Evolutionary conservation across 92 coral and sea anemone species (phyloP).

Genomic region (Palythoa grandis): DNA sequence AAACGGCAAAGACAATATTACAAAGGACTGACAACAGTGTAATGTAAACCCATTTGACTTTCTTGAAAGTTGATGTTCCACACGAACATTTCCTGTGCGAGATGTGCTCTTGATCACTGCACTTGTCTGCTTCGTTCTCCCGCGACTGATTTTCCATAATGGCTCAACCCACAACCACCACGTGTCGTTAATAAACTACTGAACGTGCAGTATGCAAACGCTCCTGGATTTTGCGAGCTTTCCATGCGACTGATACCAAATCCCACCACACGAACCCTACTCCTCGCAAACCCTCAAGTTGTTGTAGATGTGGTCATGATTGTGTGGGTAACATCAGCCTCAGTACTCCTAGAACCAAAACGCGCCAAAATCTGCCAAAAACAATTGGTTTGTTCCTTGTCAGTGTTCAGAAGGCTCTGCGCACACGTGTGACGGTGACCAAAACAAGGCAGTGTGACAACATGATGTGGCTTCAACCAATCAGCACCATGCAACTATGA

Average conservation of each 20-base stretch:
- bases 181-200: conserved; percentile 33
- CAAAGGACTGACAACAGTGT: conserved; percentile 68
- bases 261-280: conserved; percentile 10
- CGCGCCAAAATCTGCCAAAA: conserved; percentile 91
- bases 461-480: conserved; percentile 62
- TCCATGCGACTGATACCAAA: conserved; percentile 66
- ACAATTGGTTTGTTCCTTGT: conserved; percentile 79
- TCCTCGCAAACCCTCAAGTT: conserved; percentile 45
- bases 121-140: conserved; percentile 30
- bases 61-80: conserved; percentile 52
- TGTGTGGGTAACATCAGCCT: conserved; percentile 61
- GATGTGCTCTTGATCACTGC: conserved; percentile 31
- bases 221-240: conserved; percentile 56
- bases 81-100: conserved; percentile 64
- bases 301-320: conserved; percentile 39
- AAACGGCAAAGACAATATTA: conserved; percentile 80
- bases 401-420: conserved; percentile 69
- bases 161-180: conserved; percentile 55
- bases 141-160: conserved; percentile 38
- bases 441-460: conserved; percentile 85
- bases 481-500: conserved; percentile 63
- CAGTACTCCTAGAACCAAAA: conserved; percentile 61
- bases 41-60: conserved; percentile 49
- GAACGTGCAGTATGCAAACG: conserved; percentile 64
- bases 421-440: conserved; percentile 72